Evolutionary conservation across 2,113 vertebrate genomes (phyloP), one percentile per base, ranked within the genome.

Genomic region (Athene cunicularia): DNA sequence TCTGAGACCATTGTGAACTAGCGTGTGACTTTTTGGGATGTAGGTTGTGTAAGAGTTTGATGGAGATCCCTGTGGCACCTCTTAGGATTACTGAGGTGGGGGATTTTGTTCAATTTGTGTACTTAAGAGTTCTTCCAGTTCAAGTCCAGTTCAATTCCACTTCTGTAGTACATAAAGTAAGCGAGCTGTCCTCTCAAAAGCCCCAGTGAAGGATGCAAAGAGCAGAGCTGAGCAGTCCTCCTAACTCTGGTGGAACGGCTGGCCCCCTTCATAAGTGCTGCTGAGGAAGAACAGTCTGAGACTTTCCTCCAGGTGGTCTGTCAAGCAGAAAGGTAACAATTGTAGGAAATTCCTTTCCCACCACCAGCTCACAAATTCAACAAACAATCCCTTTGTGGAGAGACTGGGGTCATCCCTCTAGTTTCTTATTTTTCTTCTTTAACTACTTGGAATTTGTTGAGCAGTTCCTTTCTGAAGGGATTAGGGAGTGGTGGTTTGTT

Each of bases 241-340:
- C 13, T 17, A n/a, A 39, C 18, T 75, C 39, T 1, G 4, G 32
- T 79, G 92, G 50, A 21, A 30, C 0, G 5, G 24, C 47, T 79
- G 43, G 10, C 27, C 47, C 45, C 64, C 49, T 75, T 63, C 16
- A 1, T 17, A 37, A 62, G 37, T 30, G 43, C 53, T 93, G 35
- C 64, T 86, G 75, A 88, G 76, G 60, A 83, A 81, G 52, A 33
- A 63, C 80, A 49, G 73, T 23, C 45, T 68, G 43, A 74, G 64
- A 50, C 79, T 87, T 94, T 49, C 45, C 89, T 94, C 86, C 89
- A 97, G 96, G 96, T 97, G 95, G 74, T 93, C 90, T 93, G 73
- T 91, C 81, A 87, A 68, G 70, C 77, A 96, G 92, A 88, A 97
- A 94, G 96, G 93, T 96, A 88, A 96, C 96, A 96, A 97, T 94